Percentiles rank a stretch among this genome's conserved stretches.
Evolutionary conservation across 2,888 invertebrate genomes (phyloP).

Genomic region (Papilio protenor): DNA sequence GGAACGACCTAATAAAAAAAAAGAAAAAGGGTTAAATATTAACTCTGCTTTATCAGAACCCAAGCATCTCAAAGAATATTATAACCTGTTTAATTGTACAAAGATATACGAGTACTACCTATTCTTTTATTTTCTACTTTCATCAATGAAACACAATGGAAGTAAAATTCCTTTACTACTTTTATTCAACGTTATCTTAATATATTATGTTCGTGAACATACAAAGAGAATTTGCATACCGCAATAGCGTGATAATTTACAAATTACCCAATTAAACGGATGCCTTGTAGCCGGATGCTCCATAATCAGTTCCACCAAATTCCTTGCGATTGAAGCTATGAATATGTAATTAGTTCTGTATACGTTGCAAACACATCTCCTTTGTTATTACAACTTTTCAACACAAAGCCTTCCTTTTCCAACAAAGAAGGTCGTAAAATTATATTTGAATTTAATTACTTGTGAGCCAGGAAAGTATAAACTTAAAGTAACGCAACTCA

Average conservation of each 20-base stretch:
- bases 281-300: background rate
- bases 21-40: background rate
- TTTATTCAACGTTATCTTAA: no score
- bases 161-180: no score
- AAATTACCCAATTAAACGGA: conserved; percentile 5
- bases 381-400: background rate
- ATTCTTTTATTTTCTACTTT: no score
- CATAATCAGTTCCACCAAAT: background rate
- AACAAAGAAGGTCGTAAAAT: background rate
- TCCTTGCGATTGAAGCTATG: background rate
- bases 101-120: no score
- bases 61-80: no score
- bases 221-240: background rate
- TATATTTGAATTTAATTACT: background rate
- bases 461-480: background rate
- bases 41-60: background rate
- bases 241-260: background rate
- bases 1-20: no score
- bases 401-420: background rate
- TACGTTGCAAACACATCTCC: background rate
- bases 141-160: no score
- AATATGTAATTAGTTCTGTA: background rate
- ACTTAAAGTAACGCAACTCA: background rate
- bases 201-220: background rate
- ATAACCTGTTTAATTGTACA: no score